These are phyloP conservation scores for Sorex maritimensis DNA, from an alignment of 2,797 vertebrate species.

Conservation along the genomic window DNA sequence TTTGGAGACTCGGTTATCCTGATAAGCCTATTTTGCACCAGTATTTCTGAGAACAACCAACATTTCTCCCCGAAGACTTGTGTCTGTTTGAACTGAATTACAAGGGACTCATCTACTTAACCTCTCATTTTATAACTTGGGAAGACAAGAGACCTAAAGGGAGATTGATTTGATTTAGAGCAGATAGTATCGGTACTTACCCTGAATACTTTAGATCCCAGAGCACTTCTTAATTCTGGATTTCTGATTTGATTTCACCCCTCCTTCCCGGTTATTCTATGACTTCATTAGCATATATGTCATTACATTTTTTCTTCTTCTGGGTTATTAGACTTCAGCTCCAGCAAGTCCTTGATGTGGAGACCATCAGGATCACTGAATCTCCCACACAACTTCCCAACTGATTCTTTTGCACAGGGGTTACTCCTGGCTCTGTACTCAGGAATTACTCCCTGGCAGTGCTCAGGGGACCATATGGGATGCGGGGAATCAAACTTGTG, in stretches of 20 bases:
- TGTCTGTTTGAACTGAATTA: background rate
- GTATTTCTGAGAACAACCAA: constrained; percentile 4
- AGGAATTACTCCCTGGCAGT: too few relatives aligned
- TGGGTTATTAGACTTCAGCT: background rate
- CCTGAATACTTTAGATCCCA: constrained; percentile 10
- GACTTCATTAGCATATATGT: constrained; percentile 4
- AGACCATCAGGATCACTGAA: background rate
- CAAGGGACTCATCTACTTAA: background rate
- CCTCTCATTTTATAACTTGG: constrained; percentile 13
- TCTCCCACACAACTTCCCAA: constrained; percentile 49
- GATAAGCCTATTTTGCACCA: constrained; percentile 27
- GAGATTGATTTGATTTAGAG: background rate
- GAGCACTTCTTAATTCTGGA: constrained; percentile 58
- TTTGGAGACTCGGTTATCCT: constrained; percentile 11
- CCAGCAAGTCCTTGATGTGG: constrained; percentile 42
- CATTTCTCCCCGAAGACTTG: constrained; percentile 3
- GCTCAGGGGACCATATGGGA: too few relatives aligned
- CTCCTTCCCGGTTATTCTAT: background rate
- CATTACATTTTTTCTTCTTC: background rate
- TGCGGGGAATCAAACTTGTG: too few relatives aligned
- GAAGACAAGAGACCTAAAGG: background rate
- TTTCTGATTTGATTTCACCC: constrained; percentile 25
- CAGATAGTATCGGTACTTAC: background rate
- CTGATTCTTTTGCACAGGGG: background rate
- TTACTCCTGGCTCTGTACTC: too few relatives aligned